A percentile compares a stretch with the other conserved stretches of the same genome.
phyloP scores from a whole-genome alignment of 2,888 invertebrate species.

The Galerucella calmariensis region DNA sequence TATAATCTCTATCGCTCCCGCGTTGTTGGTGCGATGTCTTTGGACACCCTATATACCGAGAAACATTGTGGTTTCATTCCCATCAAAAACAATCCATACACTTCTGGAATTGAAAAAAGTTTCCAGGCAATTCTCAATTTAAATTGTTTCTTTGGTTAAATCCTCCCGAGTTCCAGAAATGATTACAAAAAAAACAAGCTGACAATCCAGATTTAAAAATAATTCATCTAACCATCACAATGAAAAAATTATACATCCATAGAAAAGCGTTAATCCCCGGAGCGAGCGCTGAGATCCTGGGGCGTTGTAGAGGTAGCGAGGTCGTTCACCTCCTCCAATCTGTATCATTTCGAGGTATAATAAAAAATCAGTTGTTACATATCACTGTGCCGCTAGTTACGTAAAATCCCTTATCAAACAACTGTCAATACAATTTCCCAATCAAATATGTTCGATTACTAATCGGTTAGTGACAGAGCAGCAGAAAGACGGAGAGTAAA shows the following conservation, averaged over 20 bases:
- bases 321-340: neutral
- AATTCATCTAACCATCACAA: neutral
- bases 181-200: neutral
- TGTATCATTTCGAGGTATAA: neutral
- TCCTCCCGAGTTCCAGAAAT: neutral
- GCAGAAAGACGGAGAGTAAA: conserved; percentile 49
- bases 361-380: neutral
- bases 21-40: too few species aligned
- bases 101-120: neutral
- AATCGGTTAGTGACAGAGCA: conserved; percentile 54
- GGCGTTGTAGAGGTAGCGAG: neutral
- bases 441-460: conserved; percentile 56
- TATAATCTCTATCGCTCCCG: too few species aligned
- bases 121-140: neutral
- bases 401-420: conserved; percentile 15
- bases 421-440: conserved; percentile 42
- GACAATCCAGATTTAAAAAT: neutral
- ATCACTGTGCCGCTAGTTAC: neutral
- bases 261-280: neutral
- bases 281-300: neutral
- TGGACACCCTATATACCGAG: too few species aligned
- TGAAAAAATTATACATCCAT: neutral
- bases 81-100: too few species aligned
- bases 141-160: neutral
- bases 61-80: too few species aligned